Evolutionary conservation across 2,888 invertebrate genomes (phyloP).

Genomic region (Caenorhabditis sp.): DNA sequence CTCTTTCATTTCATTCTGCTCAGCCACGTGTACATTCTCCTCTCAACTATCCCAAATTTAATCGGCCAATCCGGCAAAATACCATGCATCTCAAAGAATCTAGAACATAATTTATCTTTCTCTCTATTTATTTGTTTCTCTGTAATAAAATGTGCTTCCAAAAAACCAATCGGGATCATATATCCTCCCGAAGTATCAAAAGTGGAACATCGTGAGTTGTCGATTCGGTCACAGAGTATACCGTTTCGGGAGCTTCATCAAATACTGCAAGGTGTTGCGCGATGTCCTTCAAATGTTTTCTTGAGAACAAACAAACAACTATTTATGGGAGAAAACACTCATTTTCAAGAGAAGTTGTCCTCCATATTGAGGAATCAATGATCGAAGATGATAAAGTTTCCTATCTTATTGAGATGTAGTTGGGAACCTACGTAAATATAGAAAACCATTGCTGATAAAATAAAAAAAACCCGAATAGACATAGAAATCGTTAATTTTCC

Average conservation of each 20-base stretch:
- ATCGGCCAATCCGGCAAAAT: not conserved
- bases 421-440: too few species aligned
- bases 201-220: conserved; percentile 32
- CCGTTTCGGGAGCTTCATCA: conserved; percentile 34
- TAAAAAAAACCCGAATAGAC: too few species aligned
- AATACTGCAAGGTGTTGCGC: conserved; percentile 34
- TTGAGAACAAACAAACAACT: conserved; percentile 9
- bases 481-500: too few species aligned
- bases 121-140: not conserved
- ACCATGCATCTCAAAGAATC: not conserved
- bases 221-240: conserved; percentile 11
- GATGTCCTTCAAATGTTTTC: conserved; percentile 22
- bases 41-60: not conserved
- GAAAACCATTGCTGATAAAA: too few species aligned
- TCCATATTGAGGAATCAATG: not conserved
- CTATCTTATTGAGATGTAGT: too few species aligned
- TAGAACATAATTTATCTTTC: not conserved
- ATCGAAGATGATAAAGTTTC: not conserved
- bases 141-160: not conserved
- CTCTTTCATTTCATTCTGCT: conserved; percentile 37
- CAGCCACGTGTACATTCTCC: not conserved
- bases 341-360: not conserved
- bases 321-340: not conserved
- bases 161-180: not conserved
- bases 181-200: conserved; percentile 9